Conservation (phyloP, 1,140 invertebrate species). For the Heterodera carotae region DNA sequence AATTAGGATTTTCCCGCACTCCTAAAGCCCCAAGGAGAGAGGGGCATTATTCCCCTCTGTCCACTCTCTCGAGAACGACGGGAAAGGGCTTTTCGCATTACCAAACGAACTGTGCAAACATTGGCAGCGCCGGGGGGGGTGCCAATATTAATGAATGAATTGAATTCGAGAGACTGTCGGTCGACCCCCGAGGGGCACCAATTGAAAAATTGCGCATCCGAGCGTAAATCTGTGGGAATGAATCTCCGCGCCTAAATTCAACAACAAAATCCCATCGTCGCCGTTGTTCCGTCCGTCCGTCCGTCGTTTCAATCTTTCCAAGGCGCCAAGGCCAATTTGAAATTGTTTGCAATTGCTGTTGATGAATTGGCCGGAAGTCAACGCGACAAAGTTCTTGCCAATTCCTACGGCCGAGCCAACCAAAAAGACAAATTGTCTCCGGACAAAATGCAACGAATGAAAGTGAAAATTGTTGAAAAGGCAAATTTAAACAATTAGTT, state of each 20-base stretch:
- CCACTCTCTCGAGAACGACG: not conserved
- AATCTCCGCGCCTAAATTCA: not conserved
- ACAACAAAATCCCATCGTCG: not conserved
- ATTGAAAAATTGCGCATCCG: not conserved
- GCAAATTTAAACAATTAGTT: no score
- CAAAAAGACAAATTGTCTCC: no score
- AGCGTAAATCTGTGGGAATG: slow-evolving; percentile 2
- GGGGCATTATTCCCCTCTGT: no score
- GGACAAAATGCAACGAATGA: no score
- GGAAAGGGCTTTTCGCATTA: not conserved
- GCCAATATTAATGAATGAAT: not conserved
- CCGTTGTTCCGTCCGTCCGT: not conserved
- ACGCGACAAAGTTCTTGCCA: not conserved
- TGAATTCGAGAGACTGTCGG: not conserved
- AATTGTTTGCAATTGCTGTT: not conserved
- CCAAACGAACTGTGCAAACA: not conserved
- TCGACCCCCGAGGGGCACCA: not conserved
- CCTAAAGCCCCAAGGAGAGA: not conserved
- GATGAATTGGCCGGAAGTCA: not conserved
- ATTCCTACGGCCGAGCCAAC: not conserved
- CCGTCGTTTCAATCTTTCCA: not conserved
- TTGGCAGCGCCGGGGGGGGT: no score
- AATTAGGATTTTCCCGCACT: not conserved
- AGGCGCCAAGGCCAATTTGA: not conserved
- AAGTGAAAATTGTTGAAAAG: no score